Percentiles rank a stretch among this genome's conserved stretches.
phyloP scores from a whole-genome alignment of 1,140 invertebrate genomes.

The Brachystomella parvula region DNA sequence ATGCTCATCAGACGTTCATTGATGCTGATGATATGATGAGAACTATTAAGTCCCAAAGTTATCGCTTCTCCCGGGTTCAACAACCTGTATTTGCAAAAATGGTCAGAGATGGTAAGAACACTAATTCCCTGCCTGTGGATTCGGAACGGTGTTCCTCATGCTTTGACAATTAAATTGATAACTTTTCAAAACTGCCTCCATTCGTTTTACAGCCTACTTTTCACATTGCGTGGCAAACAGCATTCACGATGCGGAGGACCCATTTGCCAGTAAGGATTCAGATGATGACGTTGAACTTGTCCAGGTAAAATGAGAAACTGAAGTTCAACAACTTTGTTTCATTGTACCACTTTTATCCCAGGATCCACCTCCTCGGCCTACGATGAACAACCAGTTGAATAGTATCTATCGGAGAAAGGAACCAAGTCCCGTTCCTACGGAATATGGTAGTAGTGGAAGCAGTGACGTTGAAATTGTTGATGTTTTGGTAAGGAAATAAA shows the following conservation, averaged over 20 bases:
- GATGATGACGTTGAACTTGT: conserved; percentile 26
- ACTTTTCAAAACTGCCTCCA: neutral
- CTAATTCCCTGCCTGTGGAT: neutral
- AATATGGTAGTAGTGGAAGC: no score
- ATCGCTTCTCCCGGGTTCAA: conserved; percentile 19
- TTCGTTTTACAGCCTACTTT: conserved; percentile 6
- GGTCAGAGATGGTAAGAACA: conserved; percentile 16
- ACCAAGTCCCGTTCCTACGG: no score
- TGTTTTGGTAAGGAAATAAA: no score
- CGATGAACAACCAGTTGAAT: conserved; percentile 13
- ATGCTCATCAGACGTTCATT: conserved; percentile 46
- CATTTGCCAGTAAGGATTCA: neutral
- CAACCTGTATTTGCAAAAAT: conserved; percentile 12
- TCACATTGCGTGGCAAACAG: neutral
- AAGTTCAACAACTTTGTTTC: no score
- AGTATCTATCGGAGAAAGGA: neutral
- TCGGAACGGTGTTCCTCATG: neutral
- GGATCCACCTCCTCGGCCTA: conserved; percentile 1
- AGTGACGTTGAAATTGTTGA: no score
- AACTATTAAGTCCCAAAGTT: conserved; percentile 10
- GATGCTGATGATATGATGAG: conserved; percentile 63
- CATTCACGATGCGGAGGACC: neutral
- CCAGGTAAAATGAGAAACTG: no score
- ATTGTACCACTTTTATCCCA: neutral
- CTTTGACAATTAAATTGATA: neutral